Percentiles rank a stretch among this genome's conserved stretches.
phyloP scores from a whole-genome alignment of 1,140 invertebrate genomes.

The Cherax quadricarinatus region DNA sequence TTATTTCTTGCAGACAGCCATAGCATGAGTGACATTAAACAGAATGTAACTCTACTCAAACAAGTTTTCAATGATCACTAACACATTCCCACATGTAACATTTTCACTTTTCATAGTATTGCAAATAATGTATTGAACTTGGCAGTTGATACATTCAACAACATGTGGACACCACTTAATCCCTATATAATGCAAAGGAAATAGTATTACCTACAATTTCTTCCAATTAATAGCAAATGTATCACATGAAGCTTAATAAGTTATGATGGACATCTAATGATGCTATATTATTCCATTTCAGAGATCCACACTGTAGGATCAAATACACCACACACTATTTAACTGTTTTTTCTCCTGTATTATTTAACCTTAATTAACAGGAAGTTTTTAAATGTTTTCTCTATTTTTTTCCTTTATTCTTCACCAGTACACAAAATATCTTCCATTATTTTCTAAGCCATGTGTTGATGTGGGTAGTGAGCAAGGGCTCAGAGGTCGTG shows the following conservation, averaged over 20 bases:
- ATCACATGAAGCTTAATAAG: neutral
- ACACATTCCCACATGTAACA: neutral
- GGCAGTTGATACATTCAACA: neutral
- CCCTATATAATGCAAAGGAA: neutral
- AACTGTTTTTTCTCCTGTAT: neutral
- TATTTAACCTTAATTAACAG: neutral
- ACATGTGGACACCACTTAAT: neutral
- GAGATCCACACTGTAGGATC: neutral
- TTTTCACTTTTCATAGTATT: neutral
- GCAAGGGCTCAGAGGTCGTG: conserved; percentile 10
- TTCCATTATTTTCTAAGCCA: neutral
- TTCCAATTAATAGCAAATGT: neutral
- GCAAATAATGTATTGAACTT: neutral
- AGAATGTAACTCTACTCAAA: neutral
- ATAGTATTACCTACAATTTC: neutral
- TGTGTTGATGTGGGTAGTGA: neutral
- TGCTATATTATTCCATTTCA: neutral
- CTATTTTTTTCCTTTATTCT: neutral
- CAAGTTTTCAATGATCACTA: neutral
- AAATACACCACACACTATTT: neutral
- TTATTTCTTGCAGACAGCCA: neutral
- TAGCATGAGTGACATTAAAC: neutral
- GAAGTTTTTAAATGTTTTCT: neutral
- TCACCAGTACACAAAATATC: neutral
- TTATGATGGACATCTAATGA: neutral